Evolutionary conservation across 2,888 invertebrate species (phyloP).

Genomic region (Diogma glabrata): DNA sequence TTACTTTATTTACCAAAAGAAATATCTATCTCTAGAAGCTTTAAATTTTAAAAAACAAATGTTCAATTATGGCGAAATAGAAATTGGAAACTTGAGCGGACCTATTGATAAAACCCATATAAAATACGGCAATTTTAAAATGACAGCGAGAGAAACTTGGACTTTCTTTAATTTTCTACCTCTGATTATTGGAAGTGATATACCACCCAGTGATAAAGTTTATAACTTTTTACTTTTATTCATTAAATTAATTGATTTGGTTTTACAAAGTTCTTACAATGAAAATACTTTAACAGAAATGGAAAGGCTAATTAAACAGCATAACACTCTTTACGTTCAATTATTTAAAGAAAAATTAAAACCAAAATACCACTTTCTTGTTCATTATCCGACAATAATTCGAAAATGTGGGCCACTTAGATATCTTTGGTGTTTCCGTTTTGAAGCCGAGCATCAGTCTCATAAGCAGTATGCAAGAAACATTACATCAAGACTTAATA

Average conservation of each 20-base stretch:
- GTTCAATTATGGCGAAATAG: background rate
- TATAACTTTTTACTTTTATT: background rate
- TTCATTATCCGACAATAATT: background rate
- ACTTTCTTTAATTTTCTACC: background rate
- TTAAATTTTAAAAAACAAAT: background rate
- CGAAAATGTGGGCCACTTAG: background rate
- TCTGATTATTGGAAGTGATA: background rate
- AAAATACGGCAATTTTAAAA: background rate
- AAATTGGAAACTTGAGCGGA: background rate
- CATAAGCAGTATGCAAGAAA: background rate
- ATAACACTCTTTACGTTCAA: background rate
- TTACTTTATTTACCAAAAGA: background rate
- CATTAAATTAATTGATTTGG: background rate
- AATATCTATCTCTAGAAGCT: background rate
- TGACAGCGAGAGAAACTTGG: background rate
- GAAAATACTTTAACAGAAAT: background rate
- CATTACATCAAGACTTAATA: too few relatives aligned
- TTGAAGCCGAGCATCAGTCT: background rate
- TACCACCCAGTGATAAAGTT: background rate
- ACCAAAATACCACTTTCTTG: background rate
- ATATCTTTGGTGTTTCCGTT: background rate
- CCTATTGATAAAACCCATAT: background rate
- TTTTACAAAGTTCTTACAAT: background rate
- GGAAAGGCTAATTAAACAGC: background rate
- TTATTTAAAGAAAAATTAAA: background rate